These are phyloP conservation scores for Microtus ochrogaster DNA, from an alignment of 2,113 vertebrate genomes.

Conservation along the genomic window DNA sequence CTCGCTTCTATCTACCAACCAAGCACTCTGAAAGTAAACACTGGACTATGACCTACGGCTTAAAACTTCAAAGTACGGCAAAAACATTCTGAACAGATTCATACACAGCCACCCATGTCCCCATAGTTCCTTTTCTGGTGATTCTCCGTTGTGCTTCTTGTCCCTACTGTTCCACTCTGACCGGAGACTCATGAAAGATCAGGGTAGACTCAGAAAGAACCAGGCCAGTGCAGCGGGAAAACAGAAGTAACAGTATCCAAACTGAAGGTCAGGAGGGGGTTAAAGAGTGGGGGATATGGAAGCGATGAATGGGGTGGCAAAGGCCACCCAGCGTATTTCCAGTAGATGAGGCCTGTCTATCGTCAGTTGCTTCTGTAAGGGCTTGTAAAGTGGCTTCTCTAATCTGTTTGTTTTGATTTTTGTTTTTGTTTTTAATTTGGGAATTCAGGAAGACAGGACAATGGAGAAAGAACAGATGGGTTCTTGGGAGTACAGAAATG, in stretches of 20 bases:
- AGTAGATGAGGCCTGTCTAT: neutral
- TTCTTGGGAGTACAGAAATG: neutral
- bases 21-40: conserved; percentile 54
- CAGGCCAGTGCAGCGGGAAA: neutral
- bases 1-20: neutral
- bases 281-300: neutral
- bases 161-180: neutral
- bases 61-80: conserved; percentile 42
- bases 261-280: neutral
- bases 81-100: conserved; percentile 26
- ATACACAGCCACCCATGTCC: conserved; percentile 12
- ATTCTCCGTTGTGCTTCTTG: neutral
- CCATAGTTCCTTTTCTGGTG: neutral
- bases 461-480: neutral
- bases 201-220: neutral
- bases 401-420: neutral
- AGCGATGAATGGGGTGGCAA: accelerated
- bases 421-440: neutral
- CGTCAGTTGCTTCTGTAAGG: neutral
- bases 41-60: conserved; percentile 7
- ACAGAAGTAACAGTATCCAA: neutral
- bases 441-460: neutral
- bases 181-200: neutral
- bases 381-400: neutral
- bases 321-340: neutral